Conservation (phyloP, 2,113 vertebrate species). For the Apteryx mantelli region DNA sequence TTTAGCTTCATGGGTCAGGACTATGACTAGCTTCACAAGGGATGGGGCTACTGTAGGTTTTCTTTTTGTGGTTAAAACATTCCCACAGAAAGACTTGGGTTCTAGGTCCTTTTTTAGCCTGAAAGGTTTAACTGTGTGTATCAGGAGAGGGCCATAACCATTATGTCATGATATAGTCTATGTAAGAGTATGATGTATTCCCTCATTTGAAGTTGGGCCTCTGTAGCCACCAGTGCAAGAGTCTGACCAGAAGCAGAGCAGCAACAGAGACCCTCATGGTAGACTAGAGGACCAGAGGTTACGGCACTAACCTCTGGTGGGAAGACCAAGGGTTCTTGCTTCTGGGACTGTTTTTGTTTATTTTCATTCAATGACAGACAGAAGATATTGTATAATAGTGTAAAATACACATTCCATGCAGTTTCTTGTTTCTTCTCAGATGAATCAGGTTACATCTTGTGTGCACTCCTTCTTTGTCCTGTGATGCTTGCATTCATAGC, state of each 20-base stretch:
- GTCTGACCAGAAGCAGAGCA: neutral
- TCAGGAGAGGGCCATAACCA: neutral
- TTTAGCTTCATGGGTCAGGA: neutral
- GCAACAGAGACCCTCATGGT: neutral
- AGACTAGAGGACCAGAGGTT: neutral
- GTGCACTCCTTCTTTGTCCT: neutral
- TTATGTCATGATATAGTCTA: neutral
- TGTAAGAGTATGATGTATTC: no score
- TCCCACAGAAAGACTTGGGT: neutral
- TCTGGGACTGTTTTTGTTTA: neutral
- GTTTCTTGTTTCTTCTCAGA: neutral
- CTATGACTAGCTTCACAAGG: neutral
- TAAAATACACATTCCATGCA: neutral
- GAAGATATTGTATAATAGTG: neutral
- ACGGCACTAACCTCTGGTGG: neutral
- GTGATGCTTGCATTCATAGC: neutral
- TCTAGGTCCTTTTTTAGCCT: neutral
- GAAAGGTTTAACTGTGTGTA: neutral
- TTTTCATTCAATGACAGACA: neutral
- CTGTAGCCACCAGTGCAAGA: neutral
- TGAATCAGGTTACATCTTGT: accelerated
- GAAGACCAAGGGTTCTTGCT: neutral
- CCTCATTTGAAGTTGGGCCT: neutral
- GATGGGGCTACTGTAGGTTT: neutral
- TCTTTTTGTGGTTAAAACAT: neutral